Base-by-base conservation (phyloP, 2,113 vertebrate genomes). In the Atrichornis clamosus region DNA sequence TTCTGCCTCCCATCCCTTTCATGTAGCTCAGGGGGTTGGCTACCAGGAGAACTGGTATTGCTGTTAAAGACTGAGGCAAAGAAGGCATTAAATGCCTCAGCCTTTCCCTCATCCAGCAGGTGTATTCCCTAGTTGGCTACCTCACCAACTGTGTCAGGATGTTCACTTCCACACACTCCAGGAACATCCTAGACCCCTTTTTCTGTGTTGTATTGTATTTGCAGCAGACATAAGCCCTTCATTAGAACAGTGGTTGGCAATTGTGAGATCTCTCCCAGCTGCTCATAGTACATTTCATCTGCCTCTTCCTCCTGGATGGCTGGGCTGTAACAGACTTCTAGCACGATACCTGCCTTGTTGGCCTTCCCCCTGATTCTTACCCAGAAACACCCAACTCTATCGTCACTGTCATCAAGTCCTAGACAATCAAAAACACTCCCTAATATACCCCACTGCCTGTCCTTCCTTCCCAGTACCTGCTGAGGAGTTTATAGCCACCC, bases 221-320 rank as follows among this genome's bases (percentile, higher is more conserved):
- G 19, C 32, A 58, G 22, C 30, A 53, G 37, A 55, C 16, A 24
- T 24, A 41, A 72, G 9, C 50, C 15, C 6, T 23, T 50, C 33
- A 44, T 0, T 1, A 50, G 13, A 64, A 13, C 20, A 41, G n/a
- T 2, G 10, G 9, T 3, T 30, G 14, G 42, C 0, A 0, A 37
- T 7, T 44, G 20, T 58, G 58, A 64, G 59, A 50, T 10, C 55
- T 42, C 49, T 56, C 44, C 33, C 33, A 39, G 50, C 28, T 39
- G 44, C 11, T 58, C n/a, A 17, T 9, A 10, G 12, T 23, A 19
- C 20, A 39, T 52, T 65, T 72, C 33, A 23, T 39, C 44, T 65
- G 20, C 6, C 11, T 26, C 33, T 39, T 65, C 17, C 39, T 65
- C 37, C 24, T 59, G 33, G 2, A 0, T 52, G 23, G 16, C 24